Base-by-base conservation (phyloP, 2,113 vertebrate species). In the Mesocricetus auratus region DNA sequence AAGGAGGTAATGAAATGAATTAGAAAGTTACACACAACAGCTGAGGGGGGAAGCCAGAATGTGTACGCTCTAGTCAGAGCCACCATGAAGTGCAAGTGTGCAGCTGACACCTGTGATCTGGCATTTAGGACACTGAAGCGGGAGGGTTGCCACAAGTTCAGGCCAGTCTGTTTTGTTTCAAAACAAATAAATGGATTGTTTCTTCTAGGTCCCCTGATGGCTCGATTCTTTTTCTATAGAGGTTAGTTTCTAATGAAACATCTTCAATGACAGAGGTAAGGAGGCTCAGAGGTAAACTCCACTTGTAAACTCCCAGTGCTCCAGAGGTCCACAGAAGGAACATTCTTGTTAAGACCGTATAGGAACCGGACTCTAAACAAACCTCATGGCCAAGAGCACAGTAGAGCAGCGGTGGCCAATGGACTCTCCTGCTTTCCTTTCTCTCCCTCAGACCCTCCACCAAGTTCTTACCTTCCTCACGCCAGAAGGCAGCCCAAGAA, bases 1-100 rank as follows among this genome's bases (percentile, higher is more conserved):
- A 45, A 33, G 45, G 33, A 85, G 79, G 50, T 2, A 88, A 89
- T 24, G 85, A 97, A 83, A 75, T 60, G n/a, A 94, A 75, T 29
- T 58, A n/a, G 60, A 69, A 87, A 86, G 45, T 29, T 73, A 17
- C 7, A 60, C 47, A 47, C 47, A 47, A 47, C 5, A 47, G 62
- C 36, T 73, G 42, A 58, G 5, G 26, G 4, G 36, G 22, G 45
- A 53, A 64, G 74, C 58, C n/a, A 69, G 42, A 24, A 39, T 1
- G 7, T 56, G 36, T 17, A 39, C 33, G 24, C 58, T 64, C 69
- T 53, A 26, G 7, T 17, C 13, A 90, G 50, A 75, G 5, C 39
- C 53, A 75, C 15, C 17, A 75, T 3, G 29, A 29, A 82, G 58
- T 31, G 39, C 86, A 8, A 26, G 29, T 3, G 8, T 2, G 50